Evolutionary conservation across 2,113 vertebrate species (phyloP).

Genomic region (Carassius gibelio): DNA sequence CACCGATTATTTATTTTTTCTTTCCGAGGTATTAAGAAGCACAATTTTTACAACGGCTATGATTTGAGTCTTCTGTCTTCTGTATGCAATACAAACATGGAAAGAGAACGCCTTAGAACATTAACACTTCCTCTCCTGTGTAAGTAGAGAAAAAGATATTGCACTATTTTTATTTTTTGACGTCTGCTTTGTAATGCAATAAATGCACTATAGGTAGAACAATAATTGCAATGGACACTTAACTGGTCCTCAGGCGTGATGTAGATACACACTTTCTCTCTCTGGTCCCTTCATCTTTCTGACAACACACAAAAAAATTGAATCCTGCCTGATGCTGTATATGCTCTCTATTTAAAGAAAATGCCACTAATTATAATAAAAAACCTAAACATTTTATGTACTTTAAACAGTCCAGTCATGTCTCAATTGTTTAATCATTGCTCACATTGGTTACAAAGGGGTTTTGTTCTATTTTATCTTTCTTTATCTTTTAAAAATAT

Average conservation of each 20-base stretch:
- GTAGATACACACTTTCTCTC: slow-evolving; percentile 58
- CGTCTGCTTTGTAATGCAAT: slow-evolving; percentile 82
- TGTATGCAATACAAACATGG: slow-evolving; percentile 81
- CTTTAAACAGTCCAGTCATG: slow-evolving; percentile 66
- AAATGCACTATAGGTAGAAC: slow-evolving; percentile 79
- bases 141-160: slow-evolving; percentile 69
- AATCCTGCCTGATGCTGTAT: slow-evolving; percentile 80
- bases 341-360: slow-evolving; percentile 80
- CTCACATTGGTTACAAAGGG: background rate
- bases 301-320: slow-evolving; percentile 65
- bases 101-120: slow-evolving; percentile 79
- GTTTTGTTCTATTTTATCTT: background rate
- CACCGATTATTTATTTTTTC: background rate
- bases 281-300: slow-evolving; percentile 64
- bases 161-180: slow-evolving; percentile 73
- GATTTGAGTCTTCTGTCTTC: slow-evolving; percentile 70
- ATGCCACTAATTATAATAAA: slow-evolving; percentile 73
- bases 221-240: slow-evolving; percentile 70
- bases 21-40: slow-evolving; percentile 75
- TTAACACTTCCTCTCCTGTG: slow-evolving; percentile 77
- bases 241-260: slow-evolving; percentile 72
- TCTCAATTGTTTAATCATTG: slow-evolving; percentile 1
- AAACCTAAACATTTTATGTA: slow-evolving; percentile 74
- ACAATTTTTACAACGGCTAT: slow-evolving; percentile 78
- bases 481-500: background rate